A percentile compares a stretch with the other conserved stretches of the same genome.
Conservation (phyloP, 2,888 invertebrate genomes). For the Drosophila imparisetae region DNA sequence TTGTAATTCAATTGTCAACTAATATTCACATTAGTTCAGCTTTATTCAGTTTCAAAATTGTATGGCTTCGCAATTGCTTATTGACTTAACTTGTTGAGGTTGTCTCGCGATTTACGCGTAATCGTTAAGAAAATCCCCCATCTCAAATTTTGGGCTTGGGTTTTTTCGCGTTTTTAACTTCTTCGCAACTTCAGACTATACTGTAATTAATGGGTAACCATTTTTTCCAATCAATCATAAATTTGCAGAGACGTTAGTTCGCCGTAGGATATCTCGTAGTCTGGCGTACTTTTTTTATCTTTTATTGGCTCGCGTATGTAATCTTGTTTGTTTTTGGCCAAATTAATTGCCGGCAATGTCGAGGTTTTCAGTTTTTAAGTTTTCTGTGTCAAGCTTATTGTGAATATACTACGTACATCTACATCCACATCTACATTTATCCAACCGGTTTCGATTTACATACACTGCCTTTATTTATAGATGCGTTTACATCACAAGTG, state of each 20-base stretch:
- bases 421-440: constrained; percentile 2
- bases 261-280: constrained; percentile 9
- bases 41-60: constrained; percentile 21
- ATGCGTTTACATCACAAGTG: constrained; percentile 30
- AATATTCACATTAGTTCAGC: neutral
- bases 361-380: constrained; percentile 7
- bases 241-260: neutral
- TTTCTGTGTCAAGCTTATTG: constrained; percentile 67
- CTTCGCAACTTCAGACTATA: neutral
- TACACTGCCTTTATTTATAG: constrained; percentile 10
- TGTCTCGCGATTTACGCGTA: constrained; percentile 20
- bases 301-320: constrained; percentile 10
- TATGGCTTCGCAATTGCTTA: constrained; percentile 29
- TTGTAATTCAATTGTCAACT: constrained; percentile 31
- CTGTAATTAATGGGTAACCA: constrained; percentile 32
- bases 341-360: constrained; percentile 20
- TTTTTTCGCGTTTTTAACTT: neutral
- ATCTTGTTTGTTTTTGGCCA: constrained; percentile 25
- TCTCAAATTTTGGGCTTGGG: constrained; percentile 15
- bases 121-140: constrained; percentile 4
- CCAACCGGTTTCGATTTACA: constrained; percentile 35
- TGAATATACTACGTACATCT: neutral
- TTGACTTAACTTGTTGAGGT: constrained; percentile 39
- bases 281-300: neutral
- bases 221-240: neutral